Percentiles rank a stretch among this genome's conserved stretches.
phyloP scores from a whole-genome alignment of 23 tunicate species.

The Trididemnum miniatum region DNA sequence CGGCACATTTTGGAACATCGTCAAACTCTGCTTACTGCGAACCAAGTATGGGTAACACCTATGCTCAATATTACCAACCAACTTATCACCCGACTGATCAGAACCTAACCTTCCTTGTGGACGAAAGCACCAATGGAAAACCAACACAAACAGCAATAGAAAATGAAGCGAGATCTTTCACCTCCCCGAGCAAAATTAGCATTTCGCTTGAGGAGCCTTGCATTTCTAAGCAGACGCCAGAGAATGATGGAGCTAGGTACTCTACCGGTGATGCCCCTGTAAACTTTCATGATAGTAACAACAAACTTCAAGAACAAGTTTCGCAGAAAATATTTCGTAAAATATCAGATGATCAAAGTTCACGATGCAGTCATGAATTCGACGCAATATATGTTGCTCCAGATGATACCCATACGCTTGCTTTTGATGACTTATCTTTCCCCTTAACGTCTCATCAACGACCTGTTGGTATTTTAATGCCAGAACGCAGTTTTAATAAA shows the following conservation, averaged over 20 bases:
- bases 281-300: no score
- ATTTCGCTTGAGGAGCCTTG: not conserved
- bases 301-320: not conserved
- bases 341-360: no score
- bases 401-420: not conserved
- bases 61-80: no score
- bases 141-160: not conserved
- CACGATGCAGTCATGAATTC: no score
- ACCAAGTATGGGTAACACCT: no score
- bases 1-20: no score
- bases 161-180: not conserved
- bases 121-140: no score
- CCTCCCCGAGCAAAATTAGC: not conserved
- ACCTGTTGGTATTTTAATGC: constrained; percentile 62
- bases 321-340: not conserved
- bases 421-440: not conserved
- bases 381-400: no score
- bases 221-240: not conserved
- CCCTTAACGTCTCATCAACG: not conserved
- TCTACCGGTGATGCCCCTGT: no score
- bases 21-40: no score
- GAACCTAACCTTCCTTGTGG: no score
- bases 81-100: no score
- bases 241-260: not conserved
- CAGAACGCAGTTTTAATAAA: constrained; percentile 27